Evolutionary conservation across 2,888 invertebrate species (phyloP), one percentile per base, ranked within the genome.

Genomic region (Strigamia transsilvanica): DNA sequence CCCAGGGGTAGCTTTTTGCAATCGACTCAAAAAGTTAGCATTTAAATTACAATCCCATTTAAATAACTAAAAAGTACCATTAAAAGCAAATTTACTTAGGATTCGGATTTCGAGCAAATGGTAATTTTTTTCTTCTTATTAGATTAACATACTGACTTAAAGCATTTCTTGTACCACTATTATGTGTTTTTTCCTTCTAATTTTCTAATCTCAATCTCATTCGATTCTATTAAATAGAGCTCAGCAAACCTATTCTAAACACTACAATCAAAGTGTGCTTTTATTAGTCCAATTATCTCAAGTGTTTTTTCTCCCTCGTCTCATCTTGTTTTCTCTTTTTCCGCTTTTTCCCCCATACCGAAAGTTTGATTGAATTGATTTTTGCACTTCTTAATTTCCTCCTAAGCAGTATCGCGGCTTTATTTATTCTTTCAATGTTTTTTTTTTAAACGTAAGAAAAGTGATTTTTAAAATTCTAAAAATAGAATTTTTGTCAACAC

Each of bases 261-360:
- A 73, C 23, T 10, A 23, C 61, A 66, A 66, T 66, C 61, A 66
- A 21, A 66, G 61, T 66, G 61, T 23, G 23, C 61, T 66, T 66
- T 66, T 66, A 66, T 66, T 66, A 66, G 61, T 66, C 21, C 23
- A 66, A 66, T 66, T 66, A 66, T 23, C 61, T 66, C 46, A n/a
- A 46, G 46, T 46, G 46, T 46, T 46, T 46, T 46, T 46, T 13
- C 5, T 5, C 42, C 42, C 5, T 3, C 1, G 42, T n/a, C 56
- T 18, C 18, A 12, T 13, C n/a, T 13, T 46, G 46, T 46, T 15
- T 46, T 46, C 46, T 13, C 15, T 46, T 46, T 46, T 38, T 38
- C 46, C 46, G 46, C 46, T 2, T 46, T 46, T 46, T n/a, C 12
- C n/a, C 15, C 46, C 12, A n/a, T n/a, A n/a, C 46, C 46, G 15